Conservation (phyloP, 1,140 invertebrate genomes). For the Ditylenchus dipsaci region DNA sequence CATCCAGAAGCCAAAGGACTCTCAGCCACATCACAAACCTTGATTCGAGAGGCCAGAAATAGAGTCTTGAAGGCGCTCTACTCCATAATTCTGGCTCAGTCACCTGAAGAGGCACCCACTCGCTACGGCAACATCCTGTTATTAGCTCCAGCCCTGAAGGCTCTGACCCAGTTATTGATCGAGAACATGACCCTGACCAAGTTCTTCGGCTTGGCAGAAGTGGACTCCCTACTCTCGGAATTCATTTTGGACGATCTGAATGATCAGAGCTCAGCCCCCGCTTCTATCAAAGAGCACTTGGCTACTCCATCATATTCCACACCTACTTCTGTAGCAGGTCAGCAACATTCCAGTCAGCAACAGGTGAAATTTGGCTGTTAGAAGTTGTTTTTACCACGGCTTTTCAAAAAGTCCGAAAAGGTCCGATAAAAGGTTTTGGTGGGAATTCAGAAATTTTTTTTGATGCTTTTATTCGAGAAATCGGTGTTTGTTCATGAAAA, state of each 20-base stretch:
- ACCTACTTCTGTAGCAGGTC: background rate
- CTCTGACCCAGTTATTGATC: constrained; percentile 55
- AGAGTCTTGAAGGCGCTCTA: constrained; percentile 56
- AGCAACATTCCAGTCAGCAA: no score
- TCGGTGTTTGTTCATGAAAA: no score
- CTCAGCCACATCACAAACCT: constrained; percentile 30
- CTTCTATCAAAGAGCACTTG: constrained; percentile 38
- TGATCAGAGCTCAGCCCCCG: constrained; percentile 33
- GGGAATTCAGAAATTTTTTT: no score
- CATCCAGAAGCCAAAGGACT: constrained; percentile 58
- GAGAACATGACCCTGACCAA: constrained; percentile 58
- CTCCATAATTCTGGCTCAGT: constrained; percentile 49
- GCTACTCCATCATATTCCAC: constrained; percentile 5
- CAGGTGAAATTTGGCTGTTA: no score
- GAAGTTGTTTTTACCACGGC: no score
- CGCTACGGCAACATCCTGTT: constrained; percentile 55
- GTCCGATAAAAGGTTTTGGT: no score
- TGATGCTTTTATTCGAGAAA: no score
- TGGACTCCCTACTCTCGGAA: constrained; percentile 50
- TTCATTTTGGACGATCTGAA: constrained; percentile 55
- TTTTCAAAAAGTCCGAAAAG: no score
- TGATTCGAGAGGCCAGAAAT: constrained; percentile 54
- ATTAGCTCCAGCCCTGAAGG: constrained; percentile 54
- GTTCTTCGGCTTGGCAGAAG: constrained; percentile 57
- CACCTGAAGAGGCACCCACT: constrained; percentile 55